Evolutionary conservation across 2,113 vertebrate species (phyloP).

Genomic region (Indicator indicator): DNA sequence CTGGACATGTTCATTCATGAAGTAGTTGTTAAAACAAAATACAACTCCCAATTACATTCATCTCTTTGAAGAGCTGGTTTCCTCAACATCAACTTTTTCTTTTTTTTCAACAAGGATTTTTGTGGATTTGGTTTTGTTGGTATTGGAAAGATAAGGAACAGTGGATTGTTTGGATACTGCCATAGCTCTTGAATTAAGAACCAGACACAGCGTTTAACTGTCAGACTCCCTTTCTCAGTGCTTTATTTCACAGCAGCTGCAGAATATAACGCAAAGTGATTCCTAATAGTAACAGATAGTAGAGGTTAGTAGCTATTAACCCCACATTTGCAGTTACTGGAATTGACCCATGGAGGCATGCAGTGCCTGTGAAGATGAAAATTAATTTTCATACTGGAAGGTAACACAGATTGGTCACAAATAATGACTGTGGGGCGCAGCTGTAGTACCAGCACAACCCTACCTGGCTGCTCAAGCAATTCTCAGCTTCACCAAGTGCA

Average conservation of each 20-base stretch:
- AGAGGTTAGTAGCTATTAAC: not conserved
- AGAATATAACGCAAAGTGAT: not conserved
- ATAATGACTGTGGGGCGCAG: not conserved
- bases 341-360: not conserved
- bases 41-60: slow-evolving; percentile 27
- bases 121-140: not conserved
- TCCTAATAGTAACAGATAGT: not conserved
- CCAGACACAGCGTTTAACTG: not conserved
- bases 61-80: slow-evolving; percentile 7
- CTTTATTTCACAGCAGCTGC: not conserved
- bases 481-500: not conserved
- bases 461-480: not conserved
- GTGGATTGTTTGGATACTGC: not conserved
- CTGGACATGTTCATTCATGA: slow-evolving; percentile 64
- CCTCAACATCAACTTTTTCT: not conserved
- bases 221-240: not conserved
- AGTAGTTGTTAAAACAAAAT: slow-evolving; percentile 38
- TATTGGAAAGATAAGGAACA: not conserved
- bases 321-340: not conserved
- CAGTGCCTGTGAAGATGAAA: not conserved
- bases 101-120: not conserved
- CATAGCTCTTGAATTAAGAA: not conserved
- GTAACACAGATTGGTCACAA: not conserved
- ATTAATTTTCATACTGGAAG: not conserved
- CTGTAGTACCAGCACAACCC: not conserved